Evolutionary conservation across 1,140 invertebrate genomes (phyloP), one percentile per base, ranked within the genome.

Genomic region (Penaeus chinensis): DNA sequence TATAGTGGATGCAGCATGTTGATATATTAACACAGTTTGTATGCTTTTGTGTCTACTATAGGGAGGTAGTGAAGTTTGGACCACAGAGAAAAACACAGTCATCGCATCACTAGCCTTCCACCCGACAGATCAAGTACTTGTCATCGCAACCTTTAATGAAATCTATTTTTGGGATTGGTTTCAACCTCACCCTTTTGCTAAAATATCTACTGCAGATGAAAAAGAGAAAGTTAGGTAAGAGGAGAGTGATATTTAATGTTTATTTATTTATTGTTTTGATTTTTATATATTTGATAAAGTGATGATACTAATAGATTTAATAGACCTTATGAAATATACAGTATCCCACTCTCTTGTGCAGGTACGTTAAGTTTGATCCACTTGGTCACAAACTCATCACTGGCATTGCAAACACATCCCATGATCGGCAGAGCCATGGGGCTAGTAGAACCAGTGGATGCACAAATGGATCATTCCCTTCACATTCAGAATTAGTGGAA

Each of bases 101-200:
- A 97, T 98, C 90, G 95, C 96, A 1, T 97, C 96, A 0, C 93
- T 98, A 87, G 95, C 96, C 19, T 98, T 98, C 92, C 97, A 98
- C 92, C 97, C 97, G 0, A 94, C 94, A 24, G 96, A 96, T 91
- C 94, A 95, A 89, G 92, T 98, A 81, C 93, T 98, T 54, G 96
- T 97, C 7, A 96, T 98, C 90, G 96, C 96, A 27, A 96, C 96
- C 1, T 95, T 94, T 90, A 97, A 97, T 93, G 95, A 96, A 91
- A 93, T 98, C 24, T 95, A 96, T 92, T 97, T 98, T 92, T 98
- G 96, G 97, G 96, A 98, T 91, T 98, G 97, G 97, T 95, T 94
- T 91, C 93, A 95, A 89, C 93, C 95, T 0, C 93, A 95, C 90
- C 96, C 96, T 0, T 96, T 96, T 91, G 85, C 91, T 91, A 92